Conservation (phyloP, 2,797 vertebrate species). For the Phrynocephalus forsythii region DNA sequence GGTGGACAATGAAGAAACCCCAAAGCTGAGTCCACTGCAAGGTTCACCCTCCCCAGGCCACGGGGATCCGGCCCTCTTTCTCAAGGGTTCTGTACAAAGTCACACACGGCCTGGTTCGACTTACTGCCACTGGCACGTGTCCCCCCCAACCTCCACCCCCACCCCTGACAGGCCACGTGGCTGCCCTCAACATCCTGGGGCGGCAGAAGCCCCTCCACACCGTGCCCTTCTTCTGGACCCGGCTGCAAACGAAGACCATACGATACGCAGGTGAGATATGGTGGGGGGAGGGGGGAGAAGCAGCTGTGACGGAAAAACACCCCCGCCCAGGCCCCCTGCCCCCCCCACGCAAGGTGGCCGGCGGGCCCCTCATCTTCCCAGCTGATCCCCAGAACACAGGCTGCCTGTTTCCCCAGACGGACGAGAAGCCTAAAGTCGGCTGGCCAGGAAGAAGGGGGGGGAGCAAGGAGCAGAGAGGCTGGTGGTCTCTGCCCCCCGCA, state of each 20-base stretch:
- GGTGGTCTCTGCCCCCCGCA: no score
- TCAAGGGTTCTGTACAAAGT: no score
- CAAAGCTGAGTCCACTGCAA: no score
- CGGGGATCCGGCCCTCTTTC: no score
- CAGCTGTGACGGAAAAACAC: no score
- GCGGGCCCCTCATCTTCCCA: no score
- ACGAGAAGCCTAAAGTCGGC: background rate
- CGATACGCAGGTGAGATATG: constrained; percentile 82
- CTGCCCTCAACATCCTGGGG: constrained; percentile 87
- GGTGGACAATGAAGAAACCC: background rate
- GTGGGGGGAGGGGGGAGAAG: background rate
- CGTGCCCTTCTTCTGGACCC: constrained; percentile 91
- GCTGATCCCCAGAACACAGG: no score
- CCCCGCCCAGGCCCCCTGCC: background rate
- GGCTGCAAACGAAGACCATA: constrained; percentile 84
- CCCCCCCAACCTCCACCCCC: rapidly evolving
- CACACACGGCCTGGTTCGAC: no score
- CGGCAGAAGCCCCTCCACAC: constrained; percentile 77
- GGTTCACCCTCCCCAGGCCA: background rate
- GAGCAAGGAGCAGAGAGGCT: no score
- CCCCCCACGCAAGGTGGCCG: no score
- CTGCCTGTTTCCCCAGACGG: background rate
- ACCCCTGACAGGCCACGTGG: constrained; percentile 80
- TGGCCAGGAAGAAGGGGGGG: no score
- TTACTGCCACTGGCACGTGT: no score